phyloP scores from a whole-genome alignment of 2,888 invertebrate species.

The Patella pellucida region DNA sequence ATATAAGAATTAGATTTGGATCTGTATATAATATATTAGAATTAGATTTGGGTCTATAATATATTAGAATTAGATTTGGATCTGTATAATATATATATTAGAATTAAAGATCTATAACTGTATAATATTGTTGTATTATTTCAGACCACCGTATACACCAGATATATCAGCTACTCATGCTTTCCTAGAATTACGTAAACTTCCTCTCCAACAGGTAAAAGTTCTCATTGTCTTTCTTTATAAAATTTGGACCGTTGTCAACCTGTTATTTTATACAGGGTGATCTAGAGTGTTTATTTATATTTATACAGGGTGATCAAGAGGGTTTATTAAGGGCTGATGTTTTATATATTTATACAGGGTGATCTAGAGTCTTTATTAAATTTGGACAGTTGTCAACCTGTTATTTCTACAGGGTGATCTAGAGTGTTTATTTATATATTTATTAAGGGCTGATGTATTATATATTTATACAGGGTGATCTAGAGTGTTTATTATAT shows the following conservation, averaged over 20 bases:
- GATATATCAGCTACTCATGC: slow-evolving; percentile 79
- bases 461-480: no score
- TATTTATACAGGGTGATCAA: no score
- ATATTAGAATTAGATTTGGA: background rate
- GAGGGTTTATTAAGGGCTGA: no score
- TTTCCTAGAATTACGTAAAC: slow-evolving; percentile 77
- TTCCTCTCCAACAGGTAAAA: slow-evolving; percentile 49
- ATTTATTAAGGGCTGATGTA: slow-evolving; percentile 27
- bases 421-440: background rate
- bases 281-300: no score
- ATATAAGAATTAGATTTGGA: no score
- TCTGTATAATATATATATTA: background rate
- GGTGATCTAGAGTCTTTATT: background rate
- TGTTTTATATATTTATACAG: background rate
- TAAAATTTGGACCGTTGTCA: no score
- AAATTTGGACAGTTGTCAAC: no score
- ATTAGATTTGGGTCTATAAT: no score
- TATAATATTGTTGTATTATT: slow-evolving; percentile 15
- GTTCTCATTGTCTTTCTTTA: background rate
- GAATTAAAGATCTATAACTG: background rate
- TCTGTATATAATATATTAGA: no score
- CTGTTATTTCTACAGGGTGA: slow-evolving; percentile 24
- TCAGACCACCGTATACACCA: slow-evolving; percentile 74
- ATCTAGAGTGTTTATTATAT: background rate
- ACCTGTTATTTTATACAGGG: no score